Percentiles rank a stretch among this genome's conserved stretches.
Conservation (phyloP, 2,888 invertebrate species). For the Tipula lateralis region DNA sequence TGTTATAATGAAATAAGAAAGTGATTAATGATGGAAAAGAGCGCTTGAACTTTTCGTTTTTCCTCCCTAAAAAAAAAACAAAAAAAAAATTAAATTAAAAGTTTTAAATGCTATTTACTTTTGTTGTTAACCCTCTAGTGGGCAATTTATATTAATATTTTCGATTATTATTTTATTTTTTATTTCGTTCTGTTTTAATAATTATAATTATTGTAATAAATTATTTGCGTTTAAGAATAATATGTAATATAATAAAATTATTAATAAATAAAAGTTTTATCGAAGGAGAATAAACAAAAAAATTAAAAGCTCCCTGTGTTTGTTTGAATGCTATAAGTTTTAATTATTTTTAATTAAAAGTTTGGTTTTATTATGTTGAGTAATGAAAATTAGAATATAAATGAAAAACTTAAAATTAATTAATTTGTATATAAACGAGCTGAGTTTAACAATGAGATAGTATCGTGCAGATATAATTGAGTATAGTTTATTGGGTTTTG, state of each 20-base stretch:
- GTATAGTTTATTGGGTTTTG: no score
- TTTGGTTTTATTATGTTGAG: not conserved
- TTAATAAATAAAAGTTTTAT: not conserved
- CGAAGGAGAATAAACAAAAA: not conserved
- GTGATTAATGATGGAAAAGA: not conserved
- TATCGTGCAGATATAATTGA: no score
- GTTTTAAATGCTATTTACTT: not conserved
- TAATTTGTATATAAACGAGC: not conserved
- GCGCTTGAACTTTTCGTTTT: not conserved
- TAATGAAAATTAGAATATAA: not conserved
- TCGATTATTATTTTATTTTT: not conserved
- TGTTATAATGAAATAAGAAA: not conserved
- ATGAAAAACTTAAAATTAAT: not conserved
- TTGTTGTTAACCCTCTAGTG: not conserved
- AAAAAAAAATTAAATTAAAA: not conserved
- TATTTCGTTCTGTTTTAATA: not conserved
- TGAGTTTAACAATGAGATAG: no score
- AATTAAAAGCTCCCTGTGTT: not conserved
- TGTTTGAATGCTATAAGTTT: not conserved
- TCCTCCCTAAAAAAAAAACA: not conserved
- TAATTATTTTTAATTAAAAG: not conserved
- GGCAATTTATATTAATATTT: slow-evolving; percentile 24
- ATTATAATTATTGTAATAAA: slow-evolving; percentile 11
- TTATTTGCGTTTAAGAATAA: not conserved
- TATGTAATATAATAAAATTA: not conserved